Evolutionary conservation across 2,888 invertebrate species (phyloP).

Genomic region (Drosophila melanosoma): DNA sequence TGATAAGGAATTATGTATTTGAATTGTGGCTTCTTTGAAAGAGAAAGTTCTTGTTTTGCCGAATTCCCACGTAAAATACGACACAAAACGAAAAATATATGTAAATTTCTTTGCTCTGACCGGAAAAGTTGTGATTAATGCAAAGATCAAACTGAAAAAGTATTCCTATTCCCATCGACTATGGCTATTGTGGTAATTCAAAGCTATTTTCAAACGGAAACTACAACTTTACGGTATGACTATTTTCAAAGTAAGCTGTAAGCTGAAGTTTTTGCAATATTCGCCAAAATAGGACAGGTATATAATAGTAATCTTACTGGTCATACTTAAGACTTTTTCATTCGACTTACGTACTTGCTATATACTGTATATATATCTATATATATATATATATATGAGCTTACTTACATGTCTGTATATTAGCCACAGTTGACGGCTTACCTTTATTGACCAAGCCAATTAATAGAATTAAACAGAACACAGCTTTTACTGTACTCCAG

Average conservation of each 20-base stretch:
- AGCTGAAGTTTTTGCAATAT: conserved; percentile 7
- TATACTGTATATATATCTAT: background rate
- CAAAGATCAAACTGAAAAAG: background rate
- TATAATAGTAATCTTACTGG: background rate
- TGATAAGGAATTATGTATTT: conserved; percentile 6
- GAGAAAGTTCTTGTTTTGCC: conserved; percentile 14
- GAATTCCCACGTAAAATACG: background rate
- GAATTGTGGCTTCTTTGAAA: conserved; percentile 4
- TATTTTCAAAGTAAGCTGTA: conserved; percentile 4
- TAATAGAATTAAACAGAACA: conserved; percentile 69
- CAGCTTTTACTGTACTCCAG: conserved; percentile 63
- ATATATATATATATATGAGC: background rate
- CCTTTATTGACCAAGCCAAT: conserved; percentile 59
- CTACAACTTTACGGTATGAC: background rate
- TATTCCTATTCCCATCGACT: background rate
- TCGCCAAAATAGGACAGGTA: conserved; percentile 3
- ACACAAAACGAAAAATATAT: background rate
- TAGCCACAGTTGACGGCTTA: conserved; percentile 55
- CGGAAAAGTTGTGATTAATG: background rate
- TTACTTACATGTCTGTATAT: conserved; percentile 9
- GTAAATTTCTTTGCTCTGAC: conserved; percentile 6
- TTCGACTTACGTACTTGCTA: conserved; percentile 1
- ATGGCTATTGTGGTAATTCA: background rate
- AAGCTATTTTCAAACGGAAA: conserved; percentile 1
- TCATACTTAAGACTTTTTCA: conserved; percentile 5